phyloP scores from a whole-genome alignment of 2,888 invertebrate species.

The Temnothorax rugatulus region DNA sequence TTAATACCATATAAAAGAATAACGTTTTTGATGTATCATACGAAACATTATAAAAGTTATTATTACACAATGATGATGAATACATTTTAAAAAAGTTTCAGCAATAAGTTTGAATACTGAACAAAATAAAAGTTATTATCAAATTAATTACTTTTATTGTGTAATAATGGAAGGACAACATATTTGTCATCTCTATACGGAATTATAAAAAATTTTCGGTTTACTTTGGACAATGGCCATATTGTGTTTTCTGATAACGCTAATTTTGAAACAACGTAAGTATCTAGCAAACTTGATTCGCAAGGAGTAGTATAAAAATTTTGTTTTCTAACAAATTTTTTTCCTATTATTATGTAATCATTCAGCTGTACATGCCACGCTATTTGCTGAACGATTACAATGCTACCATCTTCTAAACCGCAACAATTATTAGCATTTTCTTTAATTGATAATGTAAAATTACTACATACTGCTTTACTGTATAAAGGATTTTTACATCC shows the following conservation, averaged over 20 bases:
- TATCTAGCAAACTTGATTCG: no score
- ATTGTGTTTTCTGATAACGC: not conserved
- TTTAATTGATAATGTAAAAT: conserved; percentile 10
- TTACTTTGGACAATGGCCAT: not conserved
- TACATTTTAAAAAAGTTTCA: no score
- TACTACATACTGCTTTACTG: conserved; percentile 4
- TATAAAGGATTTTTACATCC: conserved; percentile 24
- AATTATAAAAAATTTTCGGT: conserved; percentile 1
- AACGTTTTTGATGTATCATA: no score
- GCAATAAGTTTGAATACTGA: no score
- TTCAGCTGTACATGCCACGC: no score
- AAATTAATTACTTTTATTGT: not conserved
- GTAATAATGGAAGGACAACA: not conserved
- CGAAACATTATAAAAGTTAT: no score
- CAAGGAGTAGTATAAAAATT: no score
- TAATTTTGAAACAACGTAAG: not conserved
- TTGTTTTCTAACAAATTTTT: no score
- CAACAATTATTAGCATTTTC: conserved; percentile 15
- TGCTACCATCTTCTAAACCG: conserved; percentile 12
- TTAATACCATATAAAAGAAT: no score
- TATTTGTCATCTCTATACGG: not conserved
- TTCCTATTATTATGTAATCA: no score
- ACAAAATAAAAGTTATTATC: not conserved
- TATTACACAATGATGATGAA: no score
- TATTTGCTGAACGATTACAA: not conserved